These are phyloP conservation scores for Pseudorasbora parva DNA, from an alignment of 2,113 vertebrate genomes.

Conservation along the genomic window DNA sequence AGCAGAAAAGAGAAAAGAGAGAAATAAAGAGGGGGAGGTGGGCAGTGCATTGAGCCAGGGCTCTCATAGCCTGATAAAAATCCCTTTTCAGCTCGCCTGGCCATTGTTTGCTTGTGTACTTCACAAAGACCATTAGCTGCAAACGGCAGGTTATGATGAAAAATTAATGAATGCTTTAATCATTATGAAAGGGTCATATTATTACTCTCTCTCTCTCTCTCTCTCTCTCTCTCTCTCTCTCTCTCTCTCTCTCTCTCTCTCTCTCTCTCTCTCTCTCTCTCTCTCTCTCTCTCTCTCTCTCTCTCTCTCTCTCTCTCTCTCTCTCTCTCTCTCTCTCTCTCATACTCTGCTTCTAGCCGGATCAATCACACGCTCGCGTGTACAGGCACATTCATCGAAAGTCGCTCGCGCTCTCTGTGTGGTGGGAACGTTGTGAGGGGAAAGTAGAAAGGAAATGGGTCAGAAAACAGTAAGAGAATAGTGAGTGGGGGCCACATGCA, in stretches of 20 bases:
- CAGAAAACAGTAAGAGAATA: slow-evolving; percentile 63
- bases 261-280: slow-evolving; percentile 18
- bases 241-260: not conserved
- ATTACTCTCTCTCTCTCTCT: slow-evolving; percentile 73
- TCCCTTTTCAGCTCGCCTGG: slow-evolving; percentile 79
- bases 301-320: too few species aligned
- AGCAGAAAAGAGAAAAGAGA: slow-evolving; percentile 34
- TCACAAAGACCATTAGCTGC: slow-evolving; percentile 96
- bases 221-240: slow-evolving; percentile 50
- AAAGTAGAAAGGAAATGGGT: slow-evolving; percentile 71
- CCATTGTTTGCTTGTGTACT: slow-evolving; percentile 90
- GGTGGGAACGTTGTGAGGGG: slow-evolving; percentile 55
- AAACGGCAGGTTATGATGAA: slow-evolving; percentile 98
- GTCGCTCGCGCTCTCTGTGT: slow-evolving; percentile 36
- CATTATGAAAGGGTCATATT: slow-evolving; percentile 93
- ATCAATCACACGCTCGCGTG: slow-evolving; percentile 67
- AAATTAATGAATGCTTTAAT: slow-evolving; percentile 98
- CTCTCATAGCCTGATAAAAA: slow-evolving; percentile 81
- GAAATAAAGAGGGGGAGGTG: slow-evolving; percentile 50
- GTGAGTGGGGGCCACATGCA: not conserved
- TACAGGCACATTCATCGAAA: slow-evolving; percentile 41
- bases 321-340: slow-evolving; percentile 67
- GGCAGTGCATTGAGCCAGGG: slow-evolving; percentile 71
- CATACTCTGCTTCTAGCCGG: slow-evolving; percentile 67
- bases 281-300: slow-evolving; percentile 47